These are phyloP conservation scores for Diploscapter pachys DNA, from an alignment of 1,140 invertebrate genomes.

Conservation along the genomic window DNA sequence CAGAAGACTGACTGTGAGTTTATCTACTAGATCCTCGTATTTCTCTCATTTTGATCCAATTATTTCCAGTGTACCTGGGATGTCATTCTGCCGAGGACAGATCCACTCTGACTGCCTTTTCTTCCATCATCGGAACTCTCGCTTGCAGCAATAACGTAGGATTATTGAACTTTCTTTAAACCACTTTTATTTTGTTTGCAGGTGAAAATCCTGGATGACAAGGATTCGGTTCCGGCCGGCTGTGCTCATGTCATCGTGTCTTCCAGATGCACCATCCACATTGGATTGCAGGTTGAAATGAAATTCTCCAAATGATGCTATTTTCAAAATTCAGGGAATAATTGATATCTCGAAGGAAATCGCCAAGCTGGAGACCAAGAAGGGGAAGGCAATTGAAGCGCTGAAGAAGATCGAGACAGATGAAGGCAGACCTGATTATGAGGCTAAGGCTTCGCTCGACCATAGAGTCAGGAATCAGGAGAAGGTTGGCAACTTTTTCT, in stretches of 20 bases:
- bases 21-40: conserved; percentile 3
- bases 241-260: conserved; percentile 61
- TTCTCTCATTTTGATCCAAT: background rate
- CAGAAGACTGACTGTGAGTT: conserved; percentile 60
- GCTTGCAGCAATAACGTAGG: too few relatives aligned
- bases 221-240: conserved; percentile 51
- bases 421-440: conserved; percentile 57
- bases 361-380: conserved; percentile 59
- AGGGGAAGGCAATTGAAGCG: conserved; percentile 53
- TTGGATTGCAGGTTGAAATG: conserved; percentile 60
- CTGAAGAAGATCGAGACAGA: conserved; percentile 59
- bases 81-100: too few relatives aligned
- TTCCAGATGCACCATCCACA: conserved; percentile 59
- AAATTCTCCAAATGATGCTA: too few relatives aligned
- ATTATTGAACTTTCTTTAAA: too few relatives aligned
- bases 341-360: conserved; percentile 61
- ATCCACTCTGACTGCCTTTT: too few relatives aligned
- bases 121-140: too few relatives aligned
- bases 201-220: too few relatives aligned
- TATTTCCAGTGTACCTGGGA: too few relatives aligned
- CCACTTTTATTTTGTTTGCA: too few relatives aligned
- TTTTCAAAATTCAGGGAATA: conserved; percentile 52
- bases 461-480: conserved; percentile 60
- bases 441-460: conserved; percentile 60
- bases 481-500: conserved; percentile 53